Conservation (phyloP, 2,888 invertebrate species). For the Ophion ellenae region DNA sequence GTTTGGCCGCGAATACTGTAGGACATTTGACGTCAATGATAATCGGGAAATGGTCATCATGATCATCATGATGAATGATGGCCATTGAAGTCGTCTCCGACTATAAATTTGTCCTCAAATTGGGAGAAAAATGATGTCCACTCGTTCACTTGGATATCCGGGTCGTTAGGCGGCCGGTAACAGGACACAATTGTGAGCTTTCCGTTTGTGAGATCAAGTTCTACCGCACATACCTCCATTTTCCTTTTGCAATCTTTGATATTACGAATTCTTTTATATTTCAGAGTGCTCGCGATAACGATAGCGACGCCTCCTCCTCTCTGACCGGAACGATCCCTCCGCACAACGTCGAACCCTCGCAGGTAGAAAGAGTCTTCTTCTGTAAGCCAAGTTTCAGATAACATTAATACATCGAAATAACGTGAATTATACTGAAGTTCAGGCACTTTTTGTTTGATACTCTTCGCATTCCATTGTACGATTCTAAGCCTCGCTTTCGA, state of each 20-base stretch:
- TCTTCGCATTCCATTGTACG: too few species aligned
- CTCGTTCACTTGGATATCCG: not conserved
- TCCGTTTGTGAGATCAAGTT: not conserved
- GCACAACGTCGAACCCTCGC: conserved; percentile 46
- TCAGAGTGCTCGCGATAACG: conserved; percentile 18
- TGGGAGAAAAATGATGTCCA: conserved; percentile 47
- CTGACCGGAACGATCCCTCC: conserved; percentile 12
- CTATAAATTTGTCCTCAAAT: conserved; percentile 43
- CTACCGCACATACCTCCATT: conserved; percentile 45
- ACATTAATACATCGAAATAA: conserved; percentile 36
- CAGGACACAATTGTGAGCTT: conserved; percentile 26
- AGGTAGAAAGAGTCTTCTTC: not conserved
- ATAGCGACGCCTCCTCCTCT: conserved; percentile 42
- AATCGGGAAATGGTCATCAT: conserved; percentile 51
- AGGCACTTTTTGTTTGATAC: too few species aligned
- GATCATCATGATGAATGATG: conserved; percentile 45
- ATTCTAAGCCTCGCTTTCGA: too few species aligned
- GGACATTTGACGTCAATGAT: not conserved
- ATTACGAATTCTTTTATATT: conserved; percentile 5
- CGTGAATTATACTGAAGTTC: not conserved
- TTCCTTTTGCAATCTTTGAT: conserved; percentile 40
- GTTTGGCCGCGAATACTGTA: not conserved
- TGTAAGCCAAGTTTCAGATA: conserved; percentile 49
- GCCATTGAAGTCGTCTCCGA: conserved; percentile 46
- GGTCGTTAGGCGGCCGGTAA: conserved; percentile 27